Evolutionary conservation across 2,888 invertebrate genomes (phyloP).

Genomic region (Eurois occulta): DNA sequence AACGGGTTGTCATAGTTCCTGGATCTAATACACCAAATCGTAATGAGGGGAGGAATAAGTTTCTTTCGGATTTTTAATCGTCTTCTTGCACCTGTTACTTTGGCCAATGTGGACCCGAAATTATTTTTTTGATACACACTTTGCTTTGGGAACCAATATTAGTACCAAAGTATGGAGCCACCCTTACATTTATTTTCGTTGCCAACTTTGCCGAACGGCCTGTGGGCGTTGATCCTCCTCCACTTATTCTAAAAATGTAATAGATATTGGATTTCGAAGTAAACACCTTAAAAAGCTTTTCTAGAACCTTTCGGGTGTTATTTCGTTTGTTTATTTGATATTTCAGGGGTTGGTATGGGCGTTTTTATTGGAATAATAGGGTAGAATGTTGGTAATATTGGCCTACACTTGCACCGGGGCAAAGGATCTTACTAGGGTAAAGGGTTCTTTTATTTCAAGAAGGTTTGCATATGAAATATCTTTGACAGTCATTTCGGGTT

Average conservation of each 20-base stretch:
- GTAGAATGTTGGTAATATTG: background rate
- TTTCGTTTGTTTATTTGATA: slow-evolving; percentile 38
- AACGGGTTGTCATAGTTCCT: too few species aligned
- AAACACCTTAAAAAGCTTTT: slow-evolving; percentile 24
- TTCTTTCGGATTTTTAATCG: too few species aligned
- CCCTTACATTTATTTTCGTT: slow-evolving; percentile 11
- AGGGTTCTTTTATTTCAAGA: background rate
- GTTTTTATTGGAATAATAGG: slow-evolving; percentile 4
- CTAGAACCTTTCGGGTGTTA: slow-evolving; percentile 13
- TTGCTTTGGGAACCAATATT: background rate
- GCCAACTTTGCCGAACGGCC: background rate
- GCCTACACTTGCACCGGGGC: background rate
- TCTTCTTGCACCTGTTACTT: too few species aligned
- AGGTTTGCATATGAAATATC: background rate
- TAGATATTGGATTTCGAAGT: slow-evolving; percentile 46
- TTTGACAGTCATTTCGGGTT: background rate
- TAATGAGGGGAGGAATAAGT: too few species aligned
- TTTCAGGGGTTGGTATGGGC: slow-evolving; percentile 23
- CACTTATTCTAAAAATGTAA: slow-evolving; percentile 46
- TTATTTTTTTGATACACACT: too few species aligned
- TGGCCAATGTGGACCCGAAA: background rate
- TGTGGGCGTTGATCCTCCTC: slow-evolving; percentile 20
- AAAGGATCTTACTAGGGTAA: background rate
- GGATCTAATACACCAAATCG: too few species aligned
- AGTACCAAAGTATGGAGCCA: background rate